A percentile compares a stretch with the other conserved stretches of the same genome.
These are phyloP conservation scores for Dicrostonyx torquatus DNA, from an alignment of 2,797 vertebrate genomes.

Conservation along the genomic window DNA sequence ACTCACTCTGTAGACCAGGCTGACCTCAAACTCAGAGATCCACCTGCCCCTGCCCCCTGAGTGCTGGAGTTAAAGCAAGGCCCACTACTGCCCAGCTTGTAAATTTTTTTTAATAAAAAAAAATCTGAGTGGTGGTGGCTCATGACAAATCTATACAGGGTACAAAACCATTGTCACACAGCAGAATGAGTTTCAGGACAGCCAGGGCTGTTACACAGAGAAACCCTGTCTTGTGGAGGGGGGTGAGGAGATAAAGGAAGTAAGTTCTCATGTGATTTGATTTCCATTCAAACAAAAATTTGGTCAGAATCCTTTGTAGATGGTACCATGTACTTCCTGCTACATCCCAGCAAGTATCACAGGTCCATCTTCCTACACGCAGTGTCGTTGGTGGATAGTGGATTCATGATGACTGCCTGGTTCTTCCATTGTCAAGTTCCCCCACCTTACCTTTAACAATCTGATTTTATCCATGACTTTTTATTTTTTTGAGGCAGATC, in stretches of 20 bases:
- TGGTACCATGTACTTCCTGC: background rate
- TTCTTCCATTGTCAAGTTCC: background rate
- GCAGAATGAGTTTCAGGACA: too few relatives aligned
- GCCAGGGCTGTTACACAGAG: background rate
- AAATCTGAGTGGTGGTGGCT: too few relatives aligned
- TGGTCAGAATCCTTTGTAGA: background rate
- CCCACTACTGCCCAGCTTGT: too few relatives aligned
- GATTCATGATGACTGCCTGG: background rate
- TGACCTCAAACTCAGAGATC: too few relatives aligned
- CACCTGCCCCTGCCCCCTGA: too few relatives aligned
- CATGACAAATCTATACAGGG: too few relatives aligned
- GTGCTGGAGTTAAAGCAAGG: too few relatives aligned
- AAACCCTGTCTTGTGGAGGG: background rate
- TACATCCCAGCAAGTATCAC: background rate
- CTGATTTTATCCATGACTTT: constrained; percentile 27
- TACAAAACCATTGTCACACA: too few relatives aligned
- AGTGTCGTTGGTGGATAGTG: background rate
- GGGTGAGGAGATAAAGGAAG: too few relatives aligned
- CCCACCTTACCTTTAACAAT: background rate
- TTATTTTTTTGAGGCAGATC: background rate
- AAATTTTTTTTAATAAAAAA: too few relatives aligned
- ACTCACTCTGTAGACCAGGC: too few relatives aligned
- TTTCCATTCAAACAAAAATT: background rate
- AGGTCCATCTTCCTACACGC: background rate
- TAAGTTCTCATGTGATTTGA: background rate